A percentile compares a stretch with the other conserved stretches of the same genome.
These are phyloP conservation scores for Phoxinus phoxinus DNA, from an alignment of 2,113 vertebrate species.

Conservation along the genomic window DNA sequence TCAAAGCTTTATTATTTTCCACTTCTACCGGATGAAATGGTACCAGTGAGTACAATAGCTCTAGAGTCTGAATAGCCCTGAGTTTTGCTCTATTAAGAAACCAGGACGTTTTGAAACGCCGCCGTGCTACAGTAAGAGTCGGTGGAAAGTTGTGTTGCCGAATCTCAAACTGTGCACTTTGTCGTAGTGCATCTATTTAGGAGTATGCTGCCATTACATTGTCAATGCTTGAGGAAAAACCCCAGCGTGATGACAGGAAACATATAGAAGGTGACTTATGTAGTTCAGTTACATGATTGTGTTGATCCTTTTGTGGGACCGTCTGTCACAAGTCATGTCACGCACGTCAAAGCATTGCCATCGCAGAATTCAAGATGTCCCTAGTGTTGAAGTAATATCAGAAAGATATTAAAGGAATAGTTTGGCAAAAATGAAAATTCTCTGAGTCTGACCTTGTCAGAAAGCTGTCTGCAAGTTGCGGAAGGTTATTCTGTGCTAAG, in stretches of 20 bases:
- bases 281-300: constrained; percentile 7
- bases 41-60: constrained; percentile 32
- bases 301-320: constrained; percentile 2
- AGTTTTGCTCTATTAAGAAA: background rate
- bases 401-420: background rate
- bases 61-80: background rate
- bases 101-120: background rate
- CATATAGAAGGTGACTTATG: constrained; percentile 18
- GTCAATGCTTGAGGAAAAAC: constrained; percentile 4
- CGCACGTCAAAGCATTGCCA: background rate
- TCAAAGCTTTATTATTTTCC: constrained; percentile 43
- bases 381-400: background rate
- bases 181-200: background rate
- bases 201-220: background rate
- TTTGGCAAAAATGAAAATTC: background rate
- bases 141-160: background rate
- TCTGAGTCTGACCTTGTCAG: too few relatives aligned
- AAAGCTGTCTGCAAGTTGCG: too few relatives aligned
- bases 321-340: constrained; percentile 14
- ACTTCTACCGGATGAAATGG: constrained; percentile 23
- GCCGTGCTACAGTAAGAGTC: background rate
- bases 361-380: background rate
- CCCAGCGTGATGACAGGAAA: background rate
- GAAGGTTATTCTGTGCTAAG: too few relatives aligned
- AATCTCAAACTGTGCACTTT: background rate